A percentile compares a stretch with the other conserved stretches of the same genome.
Evolutionary conservation across 2,888 invertebrate genomes (phyloP).

Genomic region (Tryphoninae sp.): DNA sequence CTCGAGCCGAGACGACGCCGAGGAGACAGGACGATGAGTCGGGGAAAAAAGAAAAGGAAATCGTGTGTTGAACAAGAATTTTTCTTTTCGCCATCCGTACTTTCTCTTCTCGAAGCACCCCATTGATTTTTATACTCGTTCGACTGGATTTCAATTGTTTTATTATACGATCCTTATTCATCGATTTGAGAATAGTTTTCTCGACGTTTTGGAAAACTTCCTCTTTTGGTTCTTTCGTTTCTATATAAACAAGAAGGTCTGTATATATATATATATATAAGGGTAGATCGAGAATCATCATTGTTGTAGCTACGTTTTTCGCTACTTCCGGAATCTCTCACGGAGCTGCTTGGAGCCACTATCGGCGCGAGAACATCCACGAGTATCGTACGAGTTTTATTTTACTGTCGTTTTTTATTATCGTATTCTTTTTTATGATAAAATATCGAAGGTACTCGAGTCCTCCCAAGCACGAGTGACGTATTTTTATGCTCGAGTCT

Average conservation of each 20-base stretch:
- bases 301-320: constrained; percentile 55
- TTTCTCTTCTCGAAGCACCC: constrained; percentile 61
- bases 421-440: constrained; percentile 42
- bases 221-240: constrained; percentile 15
- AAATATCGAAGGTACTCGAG: constrained; percentile 19
- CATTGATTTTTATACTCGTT: constrained; percentile 71
- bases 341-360: constrained; percentile 48
- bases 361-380: constrained; percentile 18
- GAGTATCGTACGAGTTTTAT: constrained; percentile 17
- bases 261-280: not conserved
- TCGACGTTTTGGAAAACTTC: constrained; percentile 57
- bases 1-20: constrained; percentile 66
- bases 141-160: constrained; percentile 76
- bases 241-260: not conserved
- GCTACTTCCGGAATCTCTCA: constrained; percentile 60
- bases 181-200: constrained; percentile 46
- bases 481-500: constrained; percentile 50
- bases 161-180: constrained; percentile 74
- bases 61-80: constrained; percentile 14
- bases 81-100: constrained; percentile 47
- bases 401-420: constrained; percentile 35
- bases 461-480: constrained; percentile 13
- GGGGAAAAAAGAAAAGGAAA: not conserved
- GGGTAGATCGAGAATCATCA: constrained; percentile 21
- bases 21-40: constrained; percentile 55